Conservation (phyloP, 2,113 vertebrate species). For the Oostethus manadensis region DNA sequence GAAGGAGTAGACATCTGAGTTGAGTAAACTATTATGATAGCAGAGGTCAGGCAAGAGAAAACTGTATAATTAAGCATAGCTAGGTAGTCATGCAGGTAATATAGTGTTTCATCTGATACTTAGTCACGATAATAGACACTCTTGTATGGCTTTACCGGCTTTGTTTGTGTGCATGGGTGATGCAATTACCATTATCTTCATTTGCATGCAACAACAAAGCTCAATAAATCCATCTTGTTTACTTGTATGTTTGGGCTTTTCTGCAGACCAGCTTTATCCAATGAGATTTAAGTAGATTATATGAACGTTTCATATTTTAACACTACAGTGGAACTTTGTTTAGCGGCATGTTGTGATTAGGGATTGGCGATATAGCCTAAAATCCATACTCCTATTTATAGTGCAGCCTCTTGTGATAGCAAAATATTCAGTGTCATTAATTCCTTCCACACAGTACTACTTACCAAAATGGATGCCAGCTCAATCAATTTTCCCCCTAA, state of each 20-base stretch:
- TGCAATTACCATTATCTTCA: slow-evolving; percentile 8
- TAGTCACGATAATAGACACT: slow-evolving; percentile 48
- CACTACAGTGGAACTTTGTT: too few species aligned
- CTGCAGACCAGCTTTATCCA: neutral
- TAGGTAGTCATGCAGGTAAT: slow-evolving; percentile 71
- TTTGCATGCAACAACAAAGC: slow-evolving; percentile 13
- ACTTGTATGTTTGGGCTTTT: neutral
- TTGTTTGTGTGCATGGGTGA: neutral
- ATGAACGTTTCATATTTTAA: neutral
- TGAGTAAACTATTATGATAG: too few species aligned
- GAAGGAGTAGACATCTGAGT: slow-evolving; percentile 51
- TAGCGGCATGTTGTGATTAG: too few species aligned
- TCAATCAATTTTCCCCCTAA: too few species aligned
- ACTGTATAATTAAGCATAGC: slow-evolving; percentile 70
- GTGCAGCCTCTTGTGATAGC: too few species aligned
- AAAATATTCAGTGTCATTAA: too few species aligned
- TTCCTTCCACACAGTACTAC: too few species aligned
- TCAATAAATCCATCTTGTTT: neutral
- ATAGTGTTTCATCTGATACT: slow-evolving; percentile 66
- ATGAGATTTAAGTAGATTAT: neutral
- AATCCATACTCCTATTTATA: too few species aligned
- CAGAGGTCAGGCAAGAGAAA: slow-evolving; percentile 68
- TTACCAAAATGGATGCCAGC: too few species aligned
- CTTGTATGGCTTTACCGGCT: neutral
- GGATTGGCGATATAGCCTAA: too few species aligned